Evolutionary conservation across 2,113 vertebrate species (phyloP), one percentile per base, ranked within the genome.

Genomic region (Hipposideros armiger): DNA sequence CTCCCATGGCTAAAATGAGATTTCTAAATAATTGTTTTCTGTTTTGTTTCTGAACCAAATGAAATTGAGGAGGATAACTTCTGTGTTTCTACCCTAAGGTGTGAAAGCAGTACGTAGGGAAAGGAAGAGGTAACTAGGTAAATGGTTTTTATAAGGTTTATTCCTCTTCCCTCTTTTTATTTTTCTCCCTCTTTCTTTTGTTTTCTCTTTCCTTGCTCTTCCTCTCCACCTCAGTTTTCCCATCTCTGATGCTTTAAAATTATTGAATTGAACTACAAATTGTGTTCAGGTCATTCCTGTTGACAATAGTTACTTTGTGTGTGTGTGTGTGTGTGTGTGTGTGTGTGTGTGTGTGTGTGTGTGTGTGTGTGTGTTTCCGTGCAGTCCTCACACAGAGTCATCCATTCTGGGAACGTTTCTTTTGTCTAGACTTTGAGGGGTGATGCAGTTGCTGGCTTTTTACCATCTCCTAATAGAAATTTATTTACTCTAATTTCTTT

Each of bases 401-500:
- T 94, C 94, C 54, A 73, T 96, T 97, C 16, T 15, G 73, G 83
- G 97, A 97, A 90, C 70, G 86, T 66, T 98, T 97, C 96, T 97
- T 98, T 98, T 98, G 98, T 98, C 97, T 98, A 93, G 96, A 90
- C 94, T 95, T 93, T 98, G 95, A 97, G 96, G 97, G 90, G 86
- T 76, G 74, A 97, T 96, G 94, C 95, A 97, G 96, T 96, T 94
- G 86, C 64, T 91, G 78, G 97, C 91, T 72, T 98, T 98, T 98
- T 98, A 98, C 98, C 98, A 96, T 98, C 94, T 97, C 94, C 96
- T 98, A 98, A 98, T 98, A 98, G 98, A 98, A 98, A 98, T 98
- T 98, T 98, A 98, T 98, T 98, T 98, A 97, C 97, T 98, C 97
- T 98, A 98, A 98, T 99, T 98, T 99, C 98, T 88, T 69, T 66